Evolutionary conservation across 30 jellyfish, hydroid and myxozoan species (phyloP), one percentile per base, ranked within the genome.

Genomic region (Catostylus mosaicus): DNA sequence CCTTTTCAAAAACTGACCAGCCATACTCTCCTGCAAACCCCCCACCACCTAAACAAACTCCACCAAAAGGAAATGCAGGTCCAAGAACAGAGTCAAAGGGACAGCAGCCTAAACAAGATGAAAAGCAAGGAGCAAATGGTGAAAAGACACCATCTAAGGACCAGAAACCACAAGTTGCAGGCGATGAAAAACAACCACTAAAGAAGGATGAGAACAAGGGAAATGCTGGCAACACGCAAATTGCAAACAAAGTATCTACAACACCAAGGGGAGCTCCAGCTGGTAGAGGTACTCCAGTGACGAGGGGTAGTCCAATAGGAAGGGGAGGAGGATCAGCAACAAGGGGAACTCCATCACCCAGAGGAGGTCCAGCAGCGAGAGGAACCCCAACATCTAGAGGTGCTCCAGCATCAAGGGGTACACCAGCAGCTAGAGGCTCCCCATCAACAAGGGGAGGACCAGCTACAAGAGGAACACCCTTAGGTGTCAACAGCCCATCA

Each of bases 1-100:
- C 77, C 22, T 68, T 35, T 22, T 70, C 92, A 82, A 82, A 62
- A 57, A 68, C 92, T 50, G 73, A 59, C 56, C 92, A 82, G 71
- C 89, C 89, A 29, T 66, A 63, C 60, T 63, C 81, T 3, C 82
- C 81, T 23, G n/a, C 81, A 1, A 78, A 64, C 45, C 89, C 89
- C 22, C 78, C 88, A n/a, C 69, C 88, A 30, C 51, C 52, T 2
- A 73, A 30, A 72, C 52, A 48, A 7, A 29, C 10, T 2, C 38
- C 80, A 67, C 31, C 83, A 36, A 32, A 30, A 6, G 20, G 32
- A 6, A 18, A 36, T 66, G 59, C 56, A 18, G 6, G 64, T 19
- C 11, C 19, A 18, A 19, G 22, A 34, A 16, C 80, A 18, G 32
- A 68, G 57, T 23, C 4, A 23, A 57, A 54, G 23, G 19, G 62